Evolutionary conservation across 2,797 vertebrate genomes (phyloP), one percentile per base, ranked within the genome.

Genomic region (Neopelma chrysocephalum): DNA sequence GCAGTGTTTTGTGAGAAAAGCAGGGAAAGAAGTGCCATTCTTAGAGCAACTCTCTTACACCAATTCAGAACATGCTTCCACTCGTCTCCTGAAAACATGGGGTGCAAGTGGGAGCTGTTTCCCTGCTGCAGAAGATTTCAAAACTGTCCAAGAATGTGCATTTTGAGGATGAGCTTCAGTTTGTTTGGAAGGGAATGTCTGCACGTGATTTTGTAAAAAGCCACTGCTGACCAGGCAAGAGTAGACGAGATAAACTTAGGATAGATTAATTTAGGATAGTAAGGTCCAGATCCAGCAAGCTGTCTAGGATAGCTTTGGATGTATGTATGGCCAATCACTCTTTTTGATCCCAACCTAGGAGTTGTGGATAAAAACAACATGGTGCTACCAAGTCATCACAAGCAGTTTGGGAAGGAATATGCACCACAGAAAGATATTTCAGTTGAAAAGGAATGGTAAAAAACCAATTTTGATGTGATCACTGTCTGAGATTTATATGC

Each of bases 391-490:
- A 87, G 45, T 25, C 54, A 26, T 27, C 47, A 62, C 16, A 53
- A 94, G 47, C 0, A 12, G 9, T 51, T 65, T 8, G 12, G 12
- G 18, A 85, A 80, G 60, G 16, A 73, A 51, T 43, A 60, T 15
- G 3, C 6, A 48, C 12, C 12, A 40, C 4, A 31, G 22, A 78
- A 69, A 40, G 2, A 1, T 32, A 27, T 48, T 77, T 45, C 26
- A 56, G 3, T 81, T 75, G 57, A 56, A 70, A 61, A 3, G 2
- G 5, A 71, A 66, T 26, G 5, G 8, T 23, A n/a, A 80, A 72
- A 20, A 1, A 0, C 4, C 3, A 4, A 8, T 34, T 56, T 45
- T 45, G 15, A 34, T 60, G 17, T 43, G 15, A 64, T 4, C 9
- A 11, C 10, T 51, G 4, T 43, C 36, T 82, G 29, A 72, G 15